Evolutionary conservation across 2,113 vertebrate species (phyloP), one percentile per base, ranked within the genome.

Genomic region (Corythornis cristatus): DNA sequence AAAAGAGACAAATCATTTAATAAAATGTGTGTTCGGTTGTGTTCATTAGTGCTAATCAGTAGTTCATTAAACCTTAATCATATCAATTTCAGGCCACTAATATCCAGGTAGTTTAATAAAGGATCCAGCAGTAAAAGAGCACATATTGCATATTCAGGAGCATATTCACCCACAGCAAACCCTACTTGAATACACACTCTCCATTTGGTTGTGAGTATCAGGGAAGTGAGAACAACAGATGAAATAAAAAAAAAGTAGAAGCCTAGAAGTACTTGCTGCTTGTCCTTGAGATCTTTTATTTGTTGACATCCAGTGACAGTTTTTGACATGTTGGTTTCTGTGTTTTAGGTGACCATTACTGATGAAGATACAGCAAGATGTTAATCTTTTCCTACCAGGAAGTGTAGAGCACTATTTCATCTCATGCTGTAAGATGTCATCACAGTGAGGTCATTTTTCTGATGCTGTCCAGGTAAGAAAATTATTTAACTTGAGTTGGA

Each of bases 1-100:
- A 96, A 79, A 96, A 96, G 94, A 97, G 90, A 96, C 95, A 96
- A 96, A 95, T 97, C 78, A 96, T 92, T 95, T 96, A 97, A 82
- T 96, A 94, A 94, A 95, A 94, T 92, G 84, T 96, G 46, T 87
- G 94, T 96, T 97, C 84, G 60, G 60, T 97, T 97, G 79, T 96
- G 61, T 90, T 97, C 95, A 97, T 96, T 96, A 96, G 83, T 62
- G 94, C 81, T 97, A 96, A 97, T 96, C 93, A 90, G 71, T 28
- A 90, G 88, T 95, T 97, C 78, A 96, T 97, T 93, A 97, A 95
- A 60, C 51, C 81, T 95, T 97, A 97, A 96, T 96, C 84, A 94
- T 85, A 85, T 89, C 92, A 88, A 95, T 90, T 97, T 93, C 3
- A 0, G 83, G 89, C 92, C 77, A 94, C 82, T 95, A 93, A 96